Evolutionary conservation across 2,888 invertebrate genomes (phyloP), one percentile per base, ranked within the genome.

Genomic region (Griposia aprilina): DNA sequence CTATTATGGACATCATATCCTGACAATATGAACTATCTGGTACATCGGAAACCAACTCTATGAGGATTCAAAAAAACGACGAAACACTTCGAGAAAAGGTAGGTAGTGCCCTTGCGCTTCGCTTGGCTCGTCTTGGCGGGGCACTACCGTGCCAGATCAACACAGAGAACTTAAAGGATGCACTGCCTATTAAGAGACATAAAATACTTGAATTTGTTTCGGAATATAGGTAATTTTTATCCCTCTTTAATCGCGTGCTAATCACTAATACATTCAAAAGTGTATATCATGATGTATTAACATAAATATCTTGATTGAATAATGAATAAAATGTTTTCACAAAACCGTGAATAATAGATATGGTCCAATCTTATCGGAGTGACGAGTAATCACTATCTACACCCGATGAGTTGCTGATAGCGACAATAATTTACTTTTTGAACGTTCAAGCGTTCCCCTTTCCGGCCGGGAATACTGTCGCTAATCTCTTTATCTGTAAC

Each of bases 401-500:
- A 60, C 77, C 68, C 67, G 69, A 74, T 74, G 76, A 59, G 74
- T 30, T 81, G 52, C 30, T 78, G 84, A 86, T 86, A 86, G 65
- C 68, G 74, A 76, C 63, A 84, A 74, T 82, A 78, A 81, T 76
- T 76, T 67, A 62, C 65, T 84, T 86, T 85, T 81, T 74, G 45
- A 84, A 73, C 59, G 60, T 77, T 70, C 48, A 23, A 50, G 36
- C 68, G 69, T 66, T 79, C 76, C 81, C 66, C 65, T 78, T 77
- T 80, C 68, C 72, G 73, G 68, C 66, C 65, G 50, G 74, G 69
- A 72, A 74, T 70, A 70, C 66, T 60, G 76, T 36, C 63, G 68
- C 67, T 86, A 79, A 86, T 83, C 86, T 83, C 76, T 78, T 81
- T 86, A 86, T 83, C 83, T 76, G 69, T 76, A 77, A 62, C 76